Conservation (phyloP, 2,888 invertebrate genomes). For the Arctia plantaginis region DNA sequence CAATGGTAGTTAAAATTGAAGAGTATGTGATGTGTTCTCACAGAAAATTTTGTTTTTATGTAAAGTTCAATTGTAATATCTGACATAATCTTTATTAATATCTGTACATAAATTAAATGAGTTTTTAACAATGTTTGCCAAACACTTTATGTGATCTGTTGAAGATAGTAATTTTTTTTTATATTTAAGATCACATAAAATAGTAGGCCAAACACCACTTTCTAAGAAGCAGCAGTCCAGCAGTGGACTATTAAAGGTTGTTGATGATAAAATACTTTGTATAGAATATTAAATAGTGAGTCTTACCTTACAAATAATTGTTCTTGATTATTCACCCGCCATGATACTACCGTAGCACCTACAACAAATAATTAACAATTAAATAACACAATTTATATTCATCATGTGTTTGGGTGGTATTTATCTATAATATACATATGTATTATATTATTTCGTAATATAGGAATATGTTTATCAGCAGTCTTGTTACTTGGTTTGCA, state of each 20-base stretch:
- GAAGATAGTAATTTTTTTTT: background rate
- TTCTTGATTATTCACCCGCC: conserved; percentile 98
- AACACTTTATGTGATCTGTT: background rate
- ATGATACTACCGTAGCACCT: conserved; percentile 98
- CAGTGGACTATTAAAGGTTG: too few species aligned
- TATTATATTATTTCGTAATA: too few species aligned
- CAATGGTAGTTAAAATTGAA: conserved; percentile 47
- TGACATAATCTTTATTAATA: background rate
- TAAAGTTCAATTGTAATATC: background rate
- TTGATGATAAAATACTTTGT: background rate
- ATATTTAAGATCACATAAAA: too few species aligned
- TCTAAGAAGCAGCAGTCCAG: too few species aligned
- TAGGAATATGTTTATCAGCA: too few species aligned
- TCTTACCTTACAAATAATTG: conserved; percentile 97
- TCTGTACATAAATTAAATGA: background rate
- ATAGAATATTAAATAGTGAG: background rate
- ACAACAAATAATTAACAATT: conserved; percentile 65
- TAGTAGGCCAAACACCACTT: too few species aligned
- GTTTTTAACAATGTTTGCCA: background rate
- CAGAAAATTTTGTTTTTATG: background rate
- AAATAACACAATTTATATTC: conserved; percentile 1
- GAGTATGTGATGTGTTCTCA: background rate
- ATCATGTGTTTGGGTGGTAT: background rate
- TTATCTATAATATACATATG: background rate
- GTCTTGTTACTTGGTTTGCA: too few species aligned